A percentile compares a stretch with the other conserved stretches of the same genome.
phyloP scores from a whole-genome alignment of 2,888 invertebrate genomes.

The Tachina fera region DNA sequence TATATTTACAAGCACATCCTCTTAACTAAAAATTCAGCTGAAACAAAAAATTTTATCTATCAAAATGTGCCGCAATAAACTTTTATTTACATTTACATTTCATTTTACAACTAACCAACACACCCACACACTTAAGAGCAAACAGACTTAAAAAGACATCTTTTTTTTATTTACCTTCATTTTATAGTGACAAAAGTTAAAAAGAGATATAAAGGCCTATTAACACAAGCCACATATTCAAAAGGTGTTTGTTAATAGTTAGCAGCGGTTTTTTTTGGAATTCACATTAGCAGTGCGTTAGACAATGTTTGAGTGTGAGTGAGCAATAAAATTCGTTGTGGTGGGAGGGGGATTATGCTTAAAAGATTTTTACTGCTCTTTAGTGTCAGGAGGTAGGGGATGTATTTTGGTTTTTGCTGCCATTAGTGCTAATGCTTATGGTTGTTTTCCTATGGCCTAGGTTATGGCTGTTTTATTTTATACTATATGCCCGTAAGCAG shows the following conservation, averaged over 20 bases:
- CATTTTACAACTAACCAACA: slow-evolving; percentile 74
- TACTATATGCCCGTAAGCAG: not conserved
- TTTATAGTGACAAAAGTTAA: slow-evolving; percentile 20
- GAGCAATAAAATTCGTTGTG: not conserved
- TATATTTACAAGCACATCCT: not conserved
- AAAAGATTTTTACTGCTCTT: not conserved
- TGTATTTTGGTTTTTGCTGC: slow-evolving; percentile 15
- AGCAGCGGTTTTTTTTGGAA: slow-evolving; percentile 23
- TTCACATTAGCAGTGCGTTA: not conserved
- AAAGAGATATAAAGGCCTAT: slow-evolving; percentile 30
- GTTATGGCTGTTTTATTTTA: not conserved
- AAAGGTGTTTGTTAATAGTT: slow-evolving; percentile 10
- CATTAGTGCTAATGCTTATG: slow-evolving; percentile 22
- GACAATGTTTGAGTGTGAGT: not conserved
- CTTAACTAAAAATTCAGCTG: not conserved
- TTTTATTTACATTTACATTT: slow-evolving; percentile 75
- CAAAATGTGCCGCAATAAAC: slow-evolving; percentile 73
- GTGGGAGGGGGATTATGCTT: not conserved
- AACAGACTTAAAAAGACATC: slow-evolving; percentile 61
- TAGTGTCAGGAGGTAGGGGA: not conserved
- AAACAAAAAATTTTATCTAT: slow-evolving; percentile 3
- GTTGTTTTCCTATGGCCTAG: not conserved
- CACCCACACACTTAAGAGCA: slow-evolving; percentile 48
- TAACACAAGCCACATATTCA: slow-evolving; percentile 71
- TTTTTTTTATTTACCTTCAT: slow-evolving; percentile 43